A percentile compares a stretch with the other conserved stretches of the same genome.
These are phyloP conservation scores for Sminthurides bifidus DNA, from an alignment of 1,140 invertebrate species.

Conservation along the genomic window DNA sequence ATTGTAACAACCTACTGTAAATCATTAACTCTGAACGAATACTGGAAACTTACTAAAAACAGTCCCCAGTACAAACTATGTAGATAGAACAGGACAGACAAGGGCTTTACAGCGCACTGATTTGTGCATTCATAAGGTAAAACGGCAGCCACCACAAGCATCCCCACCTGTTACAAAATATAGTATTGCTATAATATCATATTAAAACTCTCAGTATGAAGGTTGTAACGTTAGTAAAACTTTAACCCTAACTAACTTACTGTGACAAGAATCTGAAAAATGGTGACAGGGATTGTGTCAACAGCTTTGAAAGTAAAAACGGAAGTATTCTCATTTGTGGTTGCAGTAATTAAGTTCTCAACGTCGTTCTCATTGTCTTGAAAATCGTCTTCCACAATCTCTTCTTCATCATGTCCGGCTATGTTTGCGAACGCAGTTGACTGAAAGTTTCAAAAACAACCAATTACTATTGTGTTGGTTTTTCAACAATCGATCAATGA, in stretches of 20 bases:
- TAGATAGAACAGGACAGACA: conserved; percentile 25
- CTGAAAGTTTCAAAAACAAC: neutral
- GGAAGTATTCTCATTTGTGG: neutral
- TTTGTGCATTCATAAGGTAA: conserved; percentile 10
- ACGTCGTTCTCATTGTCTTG: neutral
- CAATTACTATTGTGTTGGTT: neutral
- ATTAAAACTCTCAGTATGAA: neutral
- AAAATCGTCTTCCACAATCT: neutral
- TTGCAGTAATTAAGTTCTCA: neutral
- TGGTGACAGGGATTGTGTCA: conserved; percentile 2
- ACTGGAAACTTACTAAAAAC: conserved; percentile 18
- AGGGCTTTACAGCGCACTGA: conserved; percentile 11
- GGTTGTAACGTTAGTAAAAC: neutral
- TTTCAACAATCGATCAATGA: neutral
- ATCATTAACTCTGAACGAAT: neutral
- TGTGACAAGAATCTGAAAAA: conserved; percentile 8
- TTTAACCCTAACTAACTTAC: conserved; percentile 6
- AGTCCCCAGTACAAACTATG: conserved; percentile 24
- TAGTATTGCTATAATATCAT: neutral
- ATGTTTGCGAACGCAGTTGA: conserved; percentile 1
- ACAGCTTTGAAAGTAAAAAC: conserved; percentile 15
- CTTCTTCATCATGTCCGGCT: conserved; percentile 7
- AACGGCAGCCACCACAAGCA: conserved; percentile 12
- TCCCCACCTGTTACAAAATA: conserved; percentile 5
- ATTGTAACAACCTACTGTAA: neutral